Evolutionary conservation across 2,797 vertebrate genomes (phyloP), one percentile per base, ranked within the genome.

Genomic region (Coccyzus lansbergi): DNA sequence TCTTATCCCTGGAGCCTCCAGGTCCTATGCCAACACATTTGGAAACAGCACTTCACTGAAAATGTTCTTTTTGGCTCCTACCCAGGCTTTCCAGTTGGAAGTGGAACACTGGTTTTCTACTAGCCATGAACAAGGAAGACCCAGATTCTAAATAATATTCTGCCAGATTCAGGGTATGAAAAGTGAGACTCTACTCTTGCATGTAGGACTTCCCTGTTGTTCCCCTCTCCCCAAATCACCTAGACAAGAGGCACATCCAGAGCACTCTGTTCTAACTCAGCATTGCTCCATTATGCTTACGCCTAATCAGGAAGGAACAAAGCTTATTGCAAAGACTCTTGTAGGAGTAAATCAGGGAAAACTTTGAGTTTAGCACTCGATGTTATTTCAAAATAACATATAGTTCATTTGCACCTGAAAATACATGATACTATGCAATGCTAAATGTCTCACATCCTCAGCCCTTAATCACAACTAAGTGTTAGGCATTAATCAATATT

Each of bases 401-500:
- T 12, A 49, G 26, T 63, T 74, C 62, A 34, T 88, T 63, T 90
- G 17, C 29, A 83, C 29, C 26, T 80, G 83, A 95, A 90, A 58
- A 64, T 56, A 20, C 6, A 25, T 16, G 48, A 81, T 86, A 21
- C 12, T 60, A 4, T 42, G 49, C 0, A 0, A 46, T 88, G 56
- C 40, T 76, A 60, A 94, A 72, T 80, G 49, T 44, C 69, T 90
- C 6, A 1, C 31, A 34, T 71, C 12, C 71, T 85, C 56, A 91
- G 20, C 36, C 33, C 51, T 78, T 91, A 85, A 92, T 80, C 62
- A 91, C 42, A 83, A 90, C 31, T 38, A 87, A 80, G 15, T 91
- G 70, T 69, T 74, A 95, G 28, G 33, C 53, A 94, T 82, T 92
- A 93, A 89, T 90, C 48, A 83, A 34, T n/a, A 40, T 56, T 90